A percentile compares a stretch with the other conserved stretches of the same genome.
These are phyloP conservation scores for Metopolophium dirhodum DNA, from an alignment of 1,140 invertebrate species.

Conservation along the genomic window DNA sequence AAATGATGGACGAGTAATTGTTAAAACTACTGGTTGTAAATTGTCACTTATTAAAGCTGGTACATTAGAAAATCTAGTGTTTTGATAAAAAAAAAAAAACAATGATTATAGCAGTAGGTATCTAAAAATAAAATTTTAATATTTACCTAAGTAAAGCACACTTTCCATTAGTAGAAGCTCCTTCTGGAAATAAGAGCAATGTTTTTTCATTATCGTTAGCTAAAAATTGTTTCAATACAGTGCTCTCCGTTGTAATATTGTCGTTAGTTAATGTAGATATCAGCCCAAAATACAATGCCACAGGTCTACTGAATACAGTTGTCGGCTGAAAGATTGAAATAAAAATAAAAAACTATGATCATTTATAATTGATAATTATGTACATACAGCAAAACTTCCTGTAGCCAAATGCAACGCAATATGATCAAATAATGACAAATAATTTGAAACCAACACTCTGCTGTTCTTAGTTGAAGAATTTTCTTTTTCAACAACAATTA, in stretches of 20 bases:
- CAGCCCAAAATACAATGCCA: constrained; percentile 30
- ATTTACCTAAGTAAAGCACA: constrained; percentile 65
- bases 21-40: constrained; percentile 61
- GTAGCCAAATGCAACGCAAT: constrained; percentile 66
- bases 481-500: constrained; percentile 41
- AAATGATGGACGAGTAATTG: constrained; percentile 60
- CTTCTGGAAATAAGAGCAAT: constrained; percentile 66
- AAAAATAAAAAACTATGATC: background rate
- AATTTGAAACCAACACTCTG: constrained; percentile 66
- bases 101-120: background rate
- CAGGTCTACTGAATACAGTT: background rate
- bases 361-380: background rate
- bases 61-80: constrained; percentile 59
- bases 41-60: constrained; percentile 59
- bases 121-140: background rate
- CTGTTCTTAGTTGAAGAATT: constrained; percentile 25
- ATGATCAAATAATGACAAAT: constrained; percentile 67
- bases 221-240: constrained; percentile 40
- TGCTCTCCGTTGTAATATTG: background rate
- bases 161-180: constrained; percentile 65
- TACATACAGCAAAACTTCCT: constrained; percentile 64
- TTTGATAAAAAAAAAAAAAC: background rate
- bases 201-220: constrained; percentile 58
- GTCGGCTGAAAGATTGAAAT: constrained; percentile 7
- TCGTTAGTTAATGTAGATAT: background rate